Base-by-base conservation (phyloP, 2,888 invertebrate genomes). In the Drosophila glabriapex region DNA sequence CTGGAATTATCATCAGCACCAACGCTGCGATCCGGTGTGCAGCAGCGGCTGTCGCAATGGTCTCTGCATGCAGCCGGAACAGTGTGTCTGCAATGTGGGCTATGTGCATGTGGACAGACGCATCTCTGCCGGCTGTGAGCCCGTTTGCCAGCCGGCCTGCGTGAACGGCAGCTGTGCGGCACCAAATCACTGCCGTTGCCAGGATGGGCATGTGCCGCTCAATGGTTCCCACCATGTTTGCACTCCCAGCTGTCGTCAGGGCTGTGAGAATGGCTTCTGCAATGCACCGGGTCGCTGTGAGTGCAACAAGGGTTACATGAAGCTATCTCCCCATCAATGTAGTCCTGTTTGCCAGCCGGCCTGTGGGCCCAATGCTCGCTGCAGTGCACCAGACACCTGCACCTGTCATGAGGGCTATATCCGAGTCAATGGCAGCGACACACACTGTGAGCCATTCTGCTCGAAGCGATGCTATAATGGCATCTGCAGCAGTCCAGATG, bases 101-200 rank as follows among this genome's bases (percentile, higher is more conserved):
- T 93, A 85, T 61, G 76, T 58, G 0, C 90, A 92, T 64, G 59
- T 84, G 2, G 81, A 82, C 2, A 80, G 81, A 3, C 72, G 71
- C 12, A 60, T 70, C 0, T 79, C 88, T 0, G 78, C 82, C n/a
- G 85, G 89, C 31, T 95, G 95, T 77, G 83, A 91, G 0, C 94
- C 95, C 0, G 91, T 93, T 1, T 95, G 95, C 85, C 93, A 93
- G 68, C 94, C 94, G 0, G 94, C 94, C 0, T 95, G 95, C 81
- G 79, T 94, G 1, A 94, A 95, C 71, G 94, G 94, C 0, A 92
- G 91, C 29, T 95, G 95, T 70, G 91, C 93, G 3, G 93, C 93
- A 0, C 92, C 92, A 3, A 89, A 93, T 63, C 90, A 90, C 9
- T 94, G 94, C 54, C 85, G 86, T 0, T 94, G 94, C 74, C 73